These are phyloP conservation scores for Lithobius niger DNA, from an alignment of 1,140 invertebrate genomes.

Conservation along the genomic window DNA sequence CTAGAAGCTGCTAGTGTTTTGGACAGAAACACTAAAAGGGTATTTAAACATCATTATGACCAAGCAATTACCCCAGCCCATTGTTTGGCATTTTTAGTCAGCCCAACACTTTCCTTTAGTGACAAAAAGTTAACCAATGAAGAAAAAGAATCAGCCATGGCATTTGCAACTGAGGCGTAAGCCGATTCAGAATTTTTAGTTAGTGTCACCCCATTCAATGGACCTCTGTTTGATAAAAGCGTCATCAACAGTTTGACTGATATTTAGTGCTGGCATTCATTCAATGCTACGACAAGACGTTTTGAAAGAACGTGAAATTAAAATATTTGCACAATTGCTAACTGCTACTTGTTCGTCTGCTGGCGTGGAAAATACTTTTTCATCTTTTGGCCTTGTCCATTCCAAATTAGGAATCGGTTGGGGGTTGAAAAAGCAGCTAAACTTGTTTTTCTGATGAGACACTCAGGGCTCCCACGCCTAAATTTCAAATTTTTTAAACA, in stretches of 20 bases:
- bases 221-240: not conserved
- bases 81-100: not conserved
- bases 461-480: too few species aligned
- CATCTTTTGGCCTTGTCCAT: not conserved
- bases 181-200: not conserved
- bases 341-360: not conserved
- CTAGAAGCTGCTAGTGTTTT: not conserved
- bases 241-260: not conserved
- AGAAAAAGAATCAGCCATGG: not conserved
- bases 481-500: too few species aligned
- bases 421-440: not conserved
- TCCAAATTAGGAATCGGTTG: not conserved
- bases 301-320: not conserved
- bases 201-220: not conserved
- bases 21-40: not conserved
- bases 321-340: not conserved
- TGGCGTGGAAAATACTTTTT: not conserved
- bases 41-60: not conserved
- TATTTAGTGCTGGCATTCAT: not conserved
- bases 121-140: not conserved
- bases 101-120: not conserved
- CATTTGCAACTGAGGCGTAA: not conserved
- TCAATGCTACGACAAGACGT: not conserved
- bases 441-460: too few species aligned
- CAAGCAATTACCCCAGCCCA: not conserved